Base-by-base conservation (phyloP, 1,140 invertebrate species). In the Amyelois transitella region DNA sequence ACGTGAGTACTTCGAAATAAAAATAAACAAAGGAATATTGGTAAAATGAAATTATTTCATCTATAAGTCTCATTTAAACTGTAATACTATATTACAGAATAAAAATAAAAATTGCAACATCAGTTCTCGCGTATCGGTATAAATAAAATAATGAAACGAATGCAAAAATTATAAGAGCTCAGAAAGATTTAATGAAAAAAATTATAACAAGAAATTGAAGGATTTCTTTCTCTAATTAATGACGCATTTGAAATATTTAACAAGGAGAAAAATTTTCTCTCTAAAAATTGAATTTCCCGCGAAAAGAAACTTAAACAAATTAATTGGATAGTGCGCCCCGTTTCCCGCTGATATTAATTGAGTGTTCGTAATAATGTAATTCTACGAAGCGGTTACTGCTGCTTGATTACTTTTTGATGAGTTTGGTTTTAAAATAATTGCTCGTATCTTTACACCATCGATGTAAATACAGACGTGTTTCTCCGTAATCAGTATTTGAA, bases 391-490 rank as follows among this genome's bases (percentile, higher is more conserved):
- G 7, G 45, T 20, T 48, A 20, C 45, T 19, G 17, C 20, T 21
- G 19, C 18, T 48, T 48, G 20, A 48, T 48, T 48, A 48, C 45
- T 48, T 48, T 48, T 48, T 48, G 45, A 48, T 48, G 19, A 20
- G 19, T 48, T 48, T 14, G 18, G 18, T 48, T 48, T 21, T 48
- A 21, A 48, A 48, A 48, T 20, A 22, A 19, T 19, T 48, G 45
- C 20, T 48, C 45, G 32, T 38, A 38, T 38, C n/a, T 14, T 38
- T 14, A 3, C n/a, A 38, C 6, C 12, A 14, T 38, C n/a, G 6
- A 6, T 38, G 8, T 14, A 32, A 32, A 38, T 14, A 38, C 32
- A 38, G 17, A 12, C 32, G 17, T 8, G 17, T 1, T 38, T 38
- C n/a, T 38, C 1, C 1, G 32, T 38, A 38, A 14, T 14, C 4